phyloP scores from a whole-genome alignment of 2,888 invertebrate genomes.

The Nephrotoma flavescens region DNA sequence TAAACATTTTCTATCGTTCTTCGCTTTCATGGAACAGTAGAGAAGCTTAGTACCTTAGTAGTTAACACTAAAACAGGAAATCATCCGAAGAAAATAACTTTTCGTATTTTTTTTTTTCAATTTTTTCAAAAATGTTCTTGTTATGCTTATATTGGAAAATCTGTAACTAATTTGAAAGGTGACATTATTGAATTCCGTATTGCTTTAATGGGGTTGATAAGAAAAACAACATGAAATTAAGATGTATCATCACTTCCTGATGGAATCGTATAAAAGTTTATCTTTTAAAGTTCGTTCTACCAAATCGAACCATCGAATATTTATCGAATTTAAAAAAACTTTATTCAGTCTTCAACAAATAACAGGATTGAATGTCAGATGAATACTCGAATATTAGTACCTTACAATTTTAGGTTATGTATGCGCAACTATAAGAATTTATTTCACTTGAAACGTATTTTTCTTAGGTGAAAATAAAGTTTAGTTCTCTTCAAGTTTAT shows the following conservation, averaged over 20 bases:
- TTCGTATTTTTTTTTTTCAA: not conserved
- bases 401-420: no score
- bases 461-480: no score
- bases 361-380: no score
- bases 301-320: no score
- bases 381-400: no score
- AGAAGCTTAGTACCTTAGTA: not conserved
- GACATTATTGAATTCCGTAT: not conserved
- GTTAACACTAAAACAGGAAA: not conserved
- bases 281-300: no score
- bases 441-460: no score
- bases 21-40: not conserved
- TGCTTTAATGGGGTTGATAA: not conserved
- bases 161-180: not conserved
- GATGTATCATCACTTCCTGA: not conserved
- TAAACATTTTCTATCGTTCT: not conserved
- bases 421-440: no score
- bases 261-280: no score
- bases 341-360: no score
- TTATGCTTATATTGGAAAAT: not conserved
- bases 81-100: not conserved
- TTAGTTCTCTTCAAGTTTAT: no score
- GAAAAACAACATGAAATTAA: not conserved
- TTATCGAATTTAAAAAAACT: no score
- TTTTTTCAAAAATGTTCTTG: not conserved